Conservation (phyloP, 2,888 invertebrate genomes). For the Linnaemya vulpina region DNA sequence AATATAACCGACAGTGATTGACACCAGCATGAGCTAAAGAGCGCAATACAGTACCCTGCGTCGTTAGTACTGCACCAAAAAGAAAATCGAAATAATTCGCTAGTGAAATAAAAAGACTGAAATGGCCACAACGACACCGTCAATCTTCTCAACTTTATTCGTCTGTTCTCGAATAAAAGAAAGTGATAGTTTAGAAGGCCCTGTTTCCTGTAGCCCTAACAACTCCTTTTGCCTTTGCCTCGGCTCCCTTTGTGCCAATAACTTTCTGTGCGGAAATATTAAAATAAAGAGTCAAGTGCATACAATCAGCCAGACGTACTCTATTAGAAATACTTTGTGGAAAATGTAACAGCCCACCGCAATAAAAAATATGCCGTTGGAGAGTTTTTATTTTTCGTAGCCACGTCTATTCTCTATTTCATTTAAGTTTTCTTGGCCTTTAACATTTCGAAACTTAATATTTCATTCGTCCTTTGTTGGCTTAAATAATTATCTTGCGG, state of each 20-base stretch:
- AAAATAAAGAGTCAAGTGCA: slow-evolving; percentile 35
- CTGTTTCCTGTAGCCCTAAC: too few relatives aligned
- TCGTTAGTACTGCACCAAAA: too few relatives aligned
- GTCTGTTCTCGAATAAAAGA: too few relatives aligned
- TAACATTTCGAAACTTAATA: slow-evolving; percentile 58
- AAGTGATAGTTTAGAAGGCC: too few relatives aligned
- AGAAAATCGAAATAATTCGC: too few relatives aligned
- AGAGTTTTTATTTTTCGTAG: slow-evolving; percentile 1
- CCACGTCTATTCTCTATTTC: slow-evolving; percentile 12
- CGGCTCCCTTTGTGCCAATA: not conserved
- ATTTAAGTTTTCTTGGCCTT: slow-evolving; percentile 16
- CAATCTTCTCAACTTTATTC: too few relatives aligned
- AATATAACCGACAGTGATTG: too few relatives aligned
- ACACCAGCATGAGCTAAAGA: too few relatives aligned
- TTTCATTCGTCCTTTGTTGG: slow-evolving; percentile 65
- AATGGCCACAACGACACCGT: too few relatives aligned
- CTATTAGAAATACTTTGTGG: slow-evolving; percentile 9
- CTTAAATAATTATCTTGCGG: slow-evolving; percentile 71
- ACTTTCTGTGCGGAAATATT: slow-evolving; percentile 13
- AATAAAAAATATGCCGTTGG: slow-evolving; percentile 40
- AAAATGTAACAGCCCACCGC: not conserved
- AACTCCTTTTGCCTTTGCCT: not conserved
- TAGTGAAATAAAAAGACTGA: too few relatives aligned
- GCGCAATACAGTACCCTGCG: too few relatives aligned
- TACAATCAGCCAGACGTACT: not conserved